These are phyloP conservation scores for Erpetoichthys calabaricus DNA, from an alignment of 2,797 vertebrate genomes.

Conservation along the genomic window DNA sequence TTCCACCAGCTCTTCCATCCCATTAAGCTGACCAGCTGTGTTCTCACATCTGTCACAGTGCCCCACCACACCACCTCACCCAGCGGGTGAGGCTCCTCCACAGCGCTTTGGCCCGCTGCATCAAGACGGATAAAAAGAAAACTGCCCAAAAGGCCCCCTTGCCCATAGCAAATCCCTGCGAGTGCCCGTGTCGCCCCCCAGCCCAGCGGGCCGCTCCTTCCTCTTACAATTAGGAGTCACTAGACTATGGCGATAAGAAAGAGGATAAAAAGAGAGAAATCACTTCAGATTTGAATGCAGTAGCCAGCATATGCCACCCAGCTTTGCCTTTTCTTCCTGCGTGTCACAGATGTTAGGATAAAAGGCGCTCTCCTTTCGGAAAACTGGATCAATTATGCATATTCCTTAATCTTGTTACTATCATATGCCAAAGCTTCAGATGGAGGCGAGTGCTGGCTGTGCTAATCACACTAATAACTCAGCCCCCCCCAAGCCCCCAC, in stretches of 20 bases:
- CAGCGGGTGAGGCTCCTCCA: no score
- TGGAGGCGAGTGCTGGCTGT: slow-evolving; percentile 22
- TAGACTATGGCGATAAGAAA: slow-evolving; percentile 15
- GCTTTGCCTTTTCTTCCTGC: slow-evolving; percentile 23
- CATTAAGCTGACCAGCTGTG: no score
- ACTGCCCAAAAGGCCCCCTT: no score
- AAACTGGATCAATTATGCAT: slow-evolving; percentile 39
- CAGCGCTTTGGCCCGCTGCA: no score
- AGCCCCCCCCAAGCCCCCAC: neutral
- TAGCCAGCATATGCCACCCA: slow-evolving; percentile 30
- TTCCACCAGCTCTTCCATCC: no score
- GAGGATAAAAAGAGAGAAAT: slow-evolving; percentile 13
- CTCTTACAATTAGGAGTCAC: slow-evolving; percentile 12
- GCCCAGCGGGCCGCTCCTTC: no score
- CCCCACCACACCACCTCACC: no score
- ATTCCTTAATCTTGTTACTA: slow-evolving; percentile 41
- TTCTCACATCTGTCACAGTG: no score
- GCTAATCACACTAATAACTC: slow-evolving; percentile 28
- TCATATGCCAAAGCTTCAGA: slow-evolving; percentile 32
- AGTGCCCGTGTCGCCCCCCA: no score
- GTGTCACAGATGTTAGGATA: slow-evolving; percentile 40
- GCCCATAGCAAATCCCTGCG: no score
- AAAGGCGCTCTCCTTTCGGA: slow-evolving; percentile 25
- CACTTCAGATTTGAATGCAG: slow-evolving; percentile 25
- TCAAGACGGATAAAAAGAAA: no score